Conservation (phyloP, 1,140 invertebrate species). For the Drosophila aff. region DNA sequence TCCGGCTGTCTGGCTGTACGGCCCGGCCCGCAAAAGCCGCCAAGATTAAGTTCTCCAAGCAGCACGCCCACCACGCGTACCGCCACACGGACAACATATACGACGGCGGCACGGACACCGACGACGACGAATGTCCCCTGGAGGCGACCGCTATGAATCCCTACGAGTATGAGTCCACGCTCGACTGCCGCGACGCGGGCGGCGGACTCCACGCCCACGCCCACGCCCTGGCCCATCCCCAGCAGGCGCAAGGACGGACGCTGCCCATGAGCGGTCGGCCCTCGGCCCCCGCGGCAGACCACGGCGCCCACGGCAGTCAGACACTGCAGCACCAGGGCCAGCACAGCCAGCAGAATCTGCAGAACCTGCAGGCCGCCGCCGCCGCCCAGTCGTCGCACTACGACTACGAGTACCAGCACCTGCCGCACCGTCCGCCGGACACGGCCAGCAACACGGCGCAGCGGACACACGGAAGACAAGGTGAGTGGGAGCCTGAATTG, state of each 20-base stretch:
- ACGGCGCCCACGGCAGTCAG: conserved; percentile 67
- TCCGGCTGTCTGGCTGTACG: conserved; percentile 55
- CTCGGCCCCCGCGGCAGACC: conserved; percentile 25
- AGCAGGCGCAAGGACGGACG: conserved; percentile 45
- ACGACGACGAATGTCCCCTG: conserved; percentile 85
- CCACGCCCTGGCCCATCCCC: conserved; percentile 9
- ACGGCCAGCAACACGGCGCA: conserved; percentile 68
- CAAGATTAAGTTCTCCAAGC: conserved; percentile 85
- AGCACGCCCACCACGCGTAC: conserved; percentile 82
- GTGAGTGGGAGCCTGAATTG: conserved; percentile 46
- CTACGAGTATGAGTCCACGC: conserved; percentile 84
- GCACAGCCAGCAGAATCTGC: conserved; percentile 77
- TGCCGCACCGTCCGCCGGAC: conserved; percentile 78
- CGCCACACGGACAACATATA: conserved; percentile 84
- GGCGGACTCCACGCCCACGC: conserved; percentile 45
- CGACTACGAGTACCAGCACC: conserved; percentile 79
- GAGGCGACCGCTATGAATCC: conserved; percentile 84
- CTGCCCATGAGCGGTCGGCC: conserved; percentile 67
- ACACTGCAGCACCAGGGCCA: conserved; percentile 82
- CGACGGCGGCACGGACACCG: conserved; percentile 85
- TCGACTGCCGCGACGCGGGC: conserved; percentile 81
- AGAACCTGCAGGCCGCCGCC: conserved; percentile 76
- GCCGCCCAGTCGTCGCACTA: conserved; percentile 71
- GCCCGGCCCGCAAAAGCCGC: conserved; percentile 75
- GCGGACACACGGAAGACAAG: conserved; percentile 84